Evolutionary conservation across 2,797 vertebrate species (phyloP), one percentile per base, ranked within the genome.

Genomic region (Artibeus jamaicensis): DNA sequence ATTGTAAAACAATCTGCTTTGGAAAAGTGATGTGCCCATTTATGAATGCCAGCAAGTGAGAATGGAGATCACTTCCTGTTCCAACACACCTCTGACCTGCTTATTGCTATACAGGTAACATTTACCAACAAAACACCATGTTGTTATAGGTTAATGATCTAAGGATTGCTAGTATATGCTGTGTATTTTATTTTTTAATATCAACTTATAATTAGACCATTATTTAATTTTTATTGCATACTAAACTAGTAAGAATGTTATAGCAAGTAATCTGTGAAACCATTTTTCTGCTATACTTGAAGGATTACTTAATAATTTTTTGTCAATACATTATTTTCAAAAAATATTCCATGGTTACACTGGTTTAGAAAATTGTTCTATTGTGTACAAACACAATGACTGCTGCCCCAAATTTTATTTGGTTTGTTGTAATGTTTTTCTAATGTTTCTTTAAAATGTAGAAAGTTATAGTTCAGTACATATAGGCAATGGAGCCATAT

Each of bases 361-460:
- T 74, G 87, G n/a, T 91, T 94, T 87, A 85, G 32, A 39, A 89
- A 94, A 85, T 46, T 96, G 22, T 78, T 73, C 48, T 91, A 85
- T 0, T 94, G 37, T 93, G 11, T 71, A 95, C 32, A 82, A 73
- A 92, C 5, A 77, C 18, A 39, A 77, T 65, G 46, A 79, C 62
- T 32, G 7, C 62, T 78, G 44, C 7, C 73, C 39, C 62, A 18
- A 90, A 91, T 76, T 97, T 91, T 79, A 57, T 85, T 89, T 96
- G 15, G 16, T 19, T 76, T 78, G 42, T 19, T 86, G 32, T 83
- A 29, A 76, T 26, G 34, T 57, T 95, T 95, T 73, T 89, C 79
- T 84, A 96, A 26, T 85, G 93, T 91, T 91, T 70, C 57, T 94
- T 94, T 90, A 42, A 94, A 90, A 84, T 62, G 7, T 37, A 93